A percentile compares a stretch with the other conserved stretches of the same genome.
Evolutionary conservation across 1,140 invertebrate genomes (phyloP).

Genomic region (Dufourea novaeangliae): DNA sequence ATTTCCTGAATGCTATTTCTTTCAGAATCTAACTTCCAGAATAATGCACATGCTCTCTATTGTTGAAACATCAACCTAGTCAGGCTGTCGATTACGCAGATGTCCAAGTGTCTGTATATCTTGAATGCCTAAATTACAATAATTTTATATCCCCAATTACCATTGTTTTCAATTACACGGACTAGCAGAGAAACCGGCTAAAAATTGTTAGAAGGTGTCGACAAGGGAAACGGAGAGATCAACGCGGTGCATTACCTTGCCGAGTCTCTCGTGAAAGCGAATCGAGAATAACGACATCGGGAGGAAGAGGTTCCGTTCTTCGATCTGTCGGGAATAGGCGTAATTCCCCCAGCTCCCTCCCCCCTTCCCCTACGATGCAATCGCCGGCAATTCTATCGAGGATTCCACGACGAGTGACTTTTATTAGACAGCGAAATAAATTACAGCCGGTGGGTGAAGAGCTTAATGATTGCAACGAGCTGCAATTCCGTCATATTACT

Average conservation of each 20-base stretch:
- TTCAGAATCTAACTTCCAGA: too few relatives aligned
- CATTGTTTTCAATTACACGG: too few relatives aligned
- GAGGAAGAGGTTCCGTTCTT: background rate
- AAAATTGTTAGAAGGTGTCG: too few relatives aligned
- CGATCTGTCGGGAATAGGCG: background rate
- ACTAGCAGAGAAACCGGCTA: too few relatives aligned
- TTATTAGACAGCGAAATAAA: conserved; percentile 48
- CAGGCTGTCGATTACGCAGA: too few relatives aligned
- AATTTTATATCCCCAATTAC: too few relatives aligned
- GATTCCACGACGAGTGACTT: conserved; percentile 19
- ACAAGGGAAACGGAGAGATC: background rate
- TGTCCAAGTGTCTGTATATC: too few relatives aligned
- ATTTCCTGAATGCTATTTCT: too few relatives aligned
- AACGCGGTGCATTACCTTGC: background rate
- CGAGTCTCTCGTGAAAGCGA: background rate
- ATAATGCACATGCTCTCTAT: too few relatives aligned
- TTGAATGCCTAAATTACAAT: too few relatives aligned
- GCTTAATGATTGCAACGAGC: conserved; percentile 36
- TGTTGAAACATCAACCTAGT: too few relatives aligned
- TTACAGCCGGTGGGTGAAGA: conserved; percentile 14
- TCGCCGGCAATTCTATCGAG: conserved; percentile 11
- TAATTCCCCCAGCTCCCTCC: conserved; percentile 17
- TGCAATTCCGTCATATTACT: conserved; percentile 42
- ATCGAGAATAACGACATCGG: background rate
- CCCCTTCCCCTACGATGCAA: too few relatives aligned